Base-by-base conservation (phyloP, 92 coral and sea anemone genomes). In the Montipora capitata region DNA sequence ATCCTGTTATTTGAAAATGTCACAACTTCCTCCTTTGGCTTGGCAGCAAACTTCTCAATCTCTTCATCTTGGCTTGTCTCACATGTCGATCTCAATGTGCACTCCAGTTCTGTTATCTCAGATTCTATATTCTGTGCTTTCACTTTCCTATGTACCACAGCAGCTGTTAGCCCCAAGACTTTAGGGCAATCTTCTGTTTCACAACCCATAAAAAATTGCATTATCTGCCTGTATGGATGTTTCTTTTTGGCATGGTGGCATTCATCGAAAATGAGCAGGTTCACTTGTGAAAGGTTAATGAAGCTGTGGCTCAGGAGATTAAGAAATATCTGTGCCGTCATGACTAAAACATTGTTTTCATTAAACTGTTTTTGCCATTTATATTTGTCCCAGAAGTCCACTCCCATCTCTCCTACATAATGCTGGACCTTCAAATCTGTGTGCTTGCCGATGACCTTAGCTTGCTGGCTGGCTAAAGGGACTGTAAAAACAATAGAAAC, bases 181-280 rank as follows among this genome's bases (percentile, higher is more conserved):
- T 90, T 85, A 9, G 99, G 98, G 16, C 64, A 78, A n/a, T 84
- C 78, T 40, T 73, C 70, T 40, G 38, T 40, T 0, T 79, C 77
- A 68, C 90, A 85, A 27, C 49, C 78, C 45, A 77, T 89, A 88
- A 97, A 97, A 62, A 61, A 77, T 76, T 82, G 90, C 98, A 95
- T 97, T 14, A 97, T 93, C 92, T 91, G 91, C 68, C 91, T 93
- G 71, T 89, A 97, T 2, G 99, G 98, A 71, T 97, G 94, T 7
- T 88, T 92, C 16, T 97, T 97, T 70, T 89, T 95, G 3, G 99
- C 99, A 90, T 97, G 99, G 71, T 97, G 99, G 71, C 99, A 97
- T 77, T 97, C 99, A 45, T 97, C 99, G 77, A 97, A 97, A 11
- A 97, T 96, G 39, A 97, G 84, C 15, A 97, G 93, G 67, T 97